Percentiles rank a stretch among this genome's conserved stretches.
Conservation (phyloP, 2,888 invertebrate species). For the Epirrhoe alternata region DNA sequence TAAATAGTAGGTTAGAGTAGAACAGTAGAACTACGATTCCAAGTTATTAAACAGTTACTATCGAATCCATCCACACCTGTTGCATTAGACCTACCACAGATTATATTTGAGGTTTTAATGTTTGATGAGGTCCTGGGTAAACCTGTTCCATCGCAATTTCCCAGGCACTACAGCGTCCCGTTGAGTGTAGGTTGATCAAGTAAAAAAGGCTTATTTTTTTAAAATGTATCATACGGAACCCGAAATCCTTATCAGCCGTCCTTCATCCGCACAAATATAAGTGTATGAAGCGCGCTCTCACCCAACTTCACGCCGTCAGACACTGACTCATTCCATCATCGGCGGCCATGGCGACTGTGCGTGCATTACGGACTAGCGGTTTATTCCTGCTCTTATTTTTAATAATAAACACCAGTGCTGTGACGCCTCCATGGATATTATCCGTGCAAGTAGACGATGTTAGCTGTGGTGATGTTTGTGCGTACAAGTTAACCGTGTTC, state of each 20-base stretch:
- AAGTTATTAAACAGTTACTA: too few relatives aligned
- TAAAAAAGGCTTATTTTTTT: too few relatives aligned
- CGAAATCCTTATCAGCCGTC: slow-evolving; percentile 15
- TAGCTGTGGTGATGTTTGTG: slow-evolving; percentile 65
- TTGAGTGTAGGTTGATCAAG: too few relatives aligned
- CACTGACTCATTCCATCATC: slow-evolving; percentile 13
- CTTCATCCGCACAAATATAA: slow-evolving; percentile 11
- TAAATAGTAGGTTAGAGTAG: too few relatives aligned
- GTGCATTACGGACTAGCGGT: slow-evolving; percentile 74
- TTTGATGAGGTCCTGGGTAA: too few relatives aligned
- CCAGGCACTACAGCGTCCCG: too few relatives aligned
- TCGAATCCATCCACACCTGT: too few relatives aligned
- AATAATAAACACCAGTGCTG: slow-evolving; percentile 66
- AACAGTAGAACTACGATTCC: too few relatives aligned
- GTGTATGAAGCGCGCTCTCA: background rate
- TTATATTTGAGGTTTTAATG: too few relatives aligned
- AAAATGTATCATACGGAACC: slow-evolving; percentile 1
- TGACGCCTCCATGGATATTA: slow-evolving; percentile 77
- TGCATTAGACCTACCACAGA: too few relatives aligned
- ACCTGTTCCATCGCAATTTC: too few relatives aligned
- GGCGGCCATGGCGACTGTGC: slow-evolving; percentile 65
- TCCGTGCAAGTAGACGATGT: slow-evolving; percentile 61
- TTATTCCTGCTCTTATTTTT: slow-evolving; percentile 77
- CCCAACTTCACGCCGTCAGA: slow-evolving; percentile 11
- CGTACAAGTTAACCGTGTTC: slow-evolving; percentile 65